Evolutionary conservation across 2,888 invertebrate genomes (phyloP).

Genomic region (Yponomeuta cagnagella): DNA sequence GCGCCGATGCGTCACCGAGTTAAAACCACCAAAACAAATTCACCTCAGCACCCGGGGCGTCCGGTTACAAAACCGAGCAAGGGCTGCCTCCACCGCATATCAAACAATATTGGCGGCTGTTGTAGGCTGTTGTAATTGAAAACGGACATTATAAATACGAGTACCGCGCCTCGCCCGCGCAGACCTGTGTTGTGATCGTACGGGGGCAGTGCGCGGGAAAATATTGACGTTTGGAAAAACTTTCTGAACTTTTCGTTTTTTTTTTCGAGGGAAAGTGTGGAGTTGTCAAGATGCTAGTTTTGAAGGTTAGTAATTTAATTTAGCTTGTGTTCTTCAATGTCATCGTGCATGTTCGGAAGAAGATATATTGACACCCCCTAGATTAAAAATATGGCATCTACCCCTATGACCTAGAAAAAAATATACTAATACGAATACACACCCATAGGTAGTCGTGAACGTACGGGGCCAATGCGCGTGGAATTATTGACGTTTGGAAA

Average conservation of each 20-base stretch:
- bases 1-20: conserved; percentile 7
- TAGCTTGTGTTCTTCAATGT: neutral
- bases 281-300: conserved; percentile 48
- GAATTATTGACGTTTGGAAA: too few relatives aligned
- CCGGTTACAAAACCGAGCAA: conserved; percentile 56
- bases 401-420: too few relatives aligned
- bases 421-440: too few relatives aligned
- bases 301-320: conserved; percentile 53
- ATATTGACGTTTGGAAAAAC: conserved; percentile 43
- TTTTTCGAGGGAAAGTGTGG: neutral
- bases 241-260: conserved; percentile 26
- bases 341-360: too few relatives aligned
- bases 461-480: too few relatives aligned
- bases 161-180: conserved; percentile 42
- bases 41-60: conserved; percentile 39
- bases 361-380: too few relatives aligned
- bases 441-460: too few relatives aligned
- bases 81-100: conserved; percentile 59
- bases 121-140: conserved; percentile 47
- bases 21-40: conserved; percentile 24
- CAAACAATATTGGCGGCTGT: conserved; percentile 49
- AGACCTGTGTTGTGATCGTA: conserved; percentile 49
- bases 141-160: conserved; percentile 70
- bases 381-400: too few relatives aligned
- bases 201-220: conserved; percentile 53